Evolutionary conservation across 1,140 invertebrate species (phyloP).

Genomic region (Telenomus remus): DNA sequence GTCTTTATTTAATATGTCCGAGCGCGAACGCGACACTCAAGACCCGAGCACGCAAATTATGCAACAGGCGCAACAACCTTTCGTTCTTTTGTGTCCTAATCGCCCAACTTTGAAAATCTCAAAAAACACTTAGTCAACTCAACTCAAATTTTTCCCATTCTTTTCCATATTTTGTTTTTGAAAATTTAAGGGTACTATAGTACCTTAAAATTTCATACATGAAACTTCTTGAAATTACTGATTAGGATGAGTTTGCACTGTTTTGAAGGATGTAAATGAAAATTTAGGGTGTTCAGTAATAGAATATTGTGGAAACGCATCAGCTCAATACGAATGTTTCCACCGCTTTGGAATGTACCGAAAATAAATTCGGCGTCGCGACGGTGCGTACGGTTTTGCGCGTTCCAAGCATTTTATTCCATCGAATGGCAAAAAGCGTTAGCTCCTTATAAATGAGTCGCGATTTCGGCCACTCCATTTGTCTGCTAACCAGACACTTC

Average conservation of each 20-base stretch:
- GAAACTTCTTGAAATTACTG: too few species aligned
- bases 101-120: background rate
- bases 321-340: slow-evolving; percentile 33
- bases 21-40: slow-evolving; percentile 11
- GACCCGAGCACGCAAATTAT: slow-evolving; percentile 34
- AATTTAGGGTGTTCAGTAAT: background rate
- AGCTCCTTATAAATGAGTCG: slow-evolving; percentile 35
- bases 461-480: slow-evolving; percentile 23
- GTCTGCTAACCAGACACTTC: background rate
- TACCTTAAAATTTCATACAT: too few species aligned
- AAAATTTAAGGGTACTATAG: too few species aligned
- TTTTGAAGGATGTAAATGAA: too few species aligned
- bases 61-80: slow-evolving; percentile 35
- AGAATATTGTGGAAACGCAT: slow-evolving; percentile 12
- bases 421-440: slow-evolving; percentile 11
- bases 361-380: slow-evolving; percentile 57
- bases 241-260: too few species aligned
- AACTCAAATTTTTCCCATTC: too few species aligned
- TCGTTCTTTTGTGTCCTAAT: slow-evolving; percentile 11
- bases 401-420: slow-evolving; percentile 44
- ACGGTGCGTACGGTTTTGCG: slow-evolving; percentile 47
- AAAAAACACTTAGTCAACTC: too few species aligned
- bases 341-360: slow-evolving; percentile 50
- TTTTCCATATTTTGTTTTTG: too few species aligned
- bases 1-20: slow-evolving; percentile 17